phyloP scores from a whole-genome alignment of 1,140 invertebrate genomes.

The Rhyzopertha dominica region DNA sequence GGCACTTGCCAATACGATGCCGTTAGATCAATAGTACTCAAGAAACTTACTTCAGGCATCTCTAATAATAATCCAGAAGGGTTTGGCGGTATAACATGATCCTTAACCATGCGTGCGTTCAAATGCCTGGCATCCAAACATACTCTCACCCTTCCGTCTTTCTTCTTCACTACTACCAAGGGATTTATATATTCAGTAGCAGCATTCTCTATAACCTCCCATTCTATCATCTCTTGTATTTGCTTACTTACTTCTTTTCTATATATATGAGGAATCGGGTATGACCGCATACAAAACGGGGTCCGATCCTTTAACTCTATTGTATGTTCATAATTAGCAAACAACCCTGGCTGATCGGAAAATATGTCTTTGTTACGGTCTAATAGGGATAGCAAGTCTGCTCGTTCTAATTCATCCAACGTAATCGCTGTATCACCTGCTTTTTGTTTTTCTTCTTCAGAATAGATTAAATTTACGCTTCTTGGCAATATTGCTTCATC shows the following conservation, averaged over 20 bases:
- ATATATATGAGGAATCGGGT: constrained; percentile 2
- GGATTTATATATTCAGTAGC: constrained; percentile 9
- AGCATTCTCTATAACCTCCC: constrained; percentile 1
- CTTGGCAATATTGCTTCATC: no score
- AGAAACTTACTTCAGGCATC: neutral
- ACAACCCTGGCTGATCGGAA: no score
- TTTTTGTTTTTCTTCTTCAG: no score
- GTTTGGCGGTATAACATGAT: constrained; percentile 9
- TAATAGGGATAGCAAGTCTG: no score
- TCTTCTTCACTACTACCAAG: constrained; percentile 9
- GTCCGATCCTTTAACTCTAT: no score
- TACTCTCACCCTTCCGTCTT: constrained; percentile 4
- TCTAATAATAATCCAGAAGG: constrained; percentile 2
- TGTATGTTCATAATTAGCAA: no score
- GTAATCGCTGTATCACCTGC: no score
- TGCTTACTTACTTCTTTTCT: neutral
- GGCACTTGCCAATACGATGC: constrained; percentile 12
- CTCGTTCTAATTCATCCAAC: no score
- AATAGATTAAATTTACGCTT: no score
- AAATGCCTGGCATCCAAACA: constrained; percentile 9
- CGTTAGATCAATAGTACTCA: constrained; percentile 8
- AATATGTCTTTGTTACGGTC: no score
- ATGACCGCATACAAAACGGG: no score
- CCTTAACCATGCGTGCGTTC: constrained; percentile 7
- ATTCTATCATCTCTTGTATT: constrained; percentile 4